Percentiles rank a stretch among this genome's conserved stretches.
These are phyloP conservation scores for Eulemur rufifrons DNA, from an alignment of 2,113 vertebrate genomes.

Conservation along the genomic window DNA sequence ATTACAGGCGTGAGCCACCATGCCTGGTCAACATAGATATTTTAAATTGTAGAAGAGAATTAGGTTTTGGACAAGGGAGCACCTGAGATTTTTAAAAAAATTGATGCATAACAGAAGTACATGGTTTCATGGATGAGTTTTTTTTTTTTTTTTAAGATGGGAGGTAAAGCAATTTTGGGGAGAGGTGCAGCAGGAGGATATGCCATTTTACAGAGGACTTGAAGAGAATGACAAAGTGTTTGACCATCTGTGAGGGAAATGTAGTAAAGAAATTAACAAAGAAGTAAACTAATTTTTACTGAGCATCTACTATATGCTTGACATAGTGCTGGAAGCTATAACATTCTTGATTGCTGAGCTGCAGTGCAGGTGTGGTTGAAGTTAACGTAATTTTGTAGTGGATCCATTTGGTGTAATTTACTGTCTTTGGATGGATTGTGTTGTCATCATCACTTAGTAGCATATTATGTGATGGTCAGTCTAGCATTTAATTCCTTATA, in stretches of 20 bases:
- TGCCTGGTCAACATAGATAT: neutral
- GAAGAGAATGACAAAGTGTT: neutral
- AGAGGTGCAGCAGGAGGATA: neutral
- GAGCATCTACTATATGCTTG: neutral
- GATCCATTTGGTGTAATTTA: neutral
- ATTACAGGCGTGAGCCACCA: neutral
- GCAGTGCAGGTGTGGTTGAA: neutral
- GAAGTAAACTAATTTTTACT: neutral
- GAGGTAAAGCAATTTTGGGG: neutral
- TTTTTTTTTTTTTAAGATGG: neutral
- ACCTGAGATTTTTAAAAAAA: neutral
- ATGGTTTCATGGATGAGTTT: too few relatives aligned
- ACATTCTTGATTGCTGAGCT: neutral
- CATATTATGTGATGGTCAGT: neutral
- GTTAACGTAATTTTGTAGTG: neutral
- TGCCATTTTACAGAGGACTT: neutral
- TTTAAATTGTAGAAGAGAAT: neutral
- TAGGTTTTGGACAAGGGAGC: neutral
- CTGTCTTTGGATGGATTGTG: neutral
- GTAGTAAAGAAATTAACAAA: neutral
- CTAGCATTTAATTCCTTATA: neutral
- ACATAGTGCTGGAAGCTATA: neutral
- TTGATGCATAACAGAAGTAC: too few relatives aligned
- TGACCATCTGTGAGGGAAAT: neutral
- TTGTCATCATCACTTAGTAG: neutral